A percentile compares a stretch with the other conserved stretches of the same genome.
phyloP scores from a whole-genome alignment of 1,140 invertebrate species.

The Teleopsis dalmanni region DNA sequence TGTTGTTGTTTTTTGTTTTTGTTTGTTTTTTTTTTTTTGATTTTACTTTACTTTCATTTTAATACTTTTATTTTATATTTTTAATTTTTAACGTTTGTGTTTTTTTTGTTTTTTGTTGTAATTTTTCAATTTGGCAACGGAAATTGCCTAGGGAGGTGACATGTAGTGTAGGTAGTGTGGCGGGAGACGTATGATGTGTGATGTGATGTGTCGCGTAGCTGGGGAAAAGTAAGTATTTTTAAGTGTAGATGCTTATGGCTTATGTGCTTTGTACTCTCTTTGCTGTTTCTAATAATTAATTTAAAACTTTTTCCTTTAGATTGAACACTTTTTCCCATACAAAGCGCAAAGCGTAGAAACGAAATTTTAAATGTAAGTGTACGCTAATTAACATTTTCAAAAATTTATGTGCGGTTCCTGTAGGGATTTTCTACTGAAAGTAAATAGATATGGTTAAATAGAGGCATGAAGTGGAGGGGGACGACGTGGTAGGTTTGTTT shows the following conservation, averaged over 20 bases:
- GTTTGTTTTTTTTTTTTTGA: too few relatives aligned
- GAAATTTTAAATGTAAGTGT: conserved; percentile 13
- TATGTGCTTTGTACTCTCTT: conserved; percentile 17
- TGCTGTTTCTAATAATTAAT: conserved; percentile 42
- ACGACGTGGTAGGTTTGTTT: too few relatives aligned
- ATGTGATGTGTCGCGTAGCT: too few relatives aligned
- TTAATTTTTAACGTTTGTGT: not conserved
- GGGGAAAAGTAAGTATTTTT: too few relatives aligned
- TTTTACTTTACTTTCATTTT: not conserved
- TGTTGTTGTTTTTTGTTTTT: too few relatives aligned
- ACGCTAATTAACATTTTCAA: conserved; percentile 17
- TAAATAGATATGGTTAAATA: too few relatives aligned
- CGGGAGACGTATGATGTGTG: too few relatives aligned
- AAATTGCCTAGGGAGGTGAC: conserved; percentile 41
- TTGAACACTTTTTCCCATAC: conserved; percentile 1
- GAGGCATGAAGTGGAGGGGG: too few relatives aligned
- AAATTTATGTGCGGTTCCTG: conserved; percentile 13
- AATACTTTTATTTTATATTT: not conserved
- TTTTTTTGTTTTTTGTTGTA: conserved; percentile 20
- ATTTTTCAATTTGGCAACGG: conserved; percentile 45
- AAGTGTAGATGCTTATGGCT: too few relatives aligned
- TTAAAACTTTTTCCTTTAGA: conserved; percentile 34
- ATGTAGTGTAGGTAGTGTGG: conserved; percentile 1
- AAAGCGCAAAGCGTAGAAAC: not conserved
- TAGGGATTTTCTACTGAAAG: conserved; percentile 9